Percentiles rank a stretch among this genome's conserved stretches.
Evolutionary conservation across 2,113 vertebrate genomes (phyloP).

Genomic region (Pollimyrus isidori): DNA sequence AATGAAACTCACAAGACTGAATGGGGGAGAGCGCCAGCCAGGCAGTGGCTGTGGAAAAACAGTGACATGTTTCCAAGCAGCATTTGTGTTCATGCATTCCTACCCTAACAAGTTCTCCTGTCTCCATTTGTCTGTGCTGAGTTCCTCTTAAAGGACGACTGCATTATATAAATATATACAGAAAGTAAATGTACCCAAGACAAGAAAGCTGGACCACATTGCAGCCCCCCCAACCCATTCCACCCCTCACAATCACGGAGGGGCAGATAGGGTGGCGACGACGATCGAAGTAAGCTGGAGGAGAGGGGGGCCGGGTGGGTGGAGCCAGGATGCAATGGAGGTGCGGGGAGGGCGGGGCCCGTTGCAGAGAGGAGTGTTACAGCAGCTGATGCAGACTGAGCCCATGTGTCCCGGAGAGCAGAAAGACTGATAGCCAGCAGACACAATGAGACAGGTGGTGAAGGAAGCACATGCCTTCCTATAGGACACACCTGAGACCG

Average conservation of each 20-base stretch:
- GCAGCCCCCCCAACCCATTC: background rate
- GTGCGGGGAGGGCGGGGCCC: slow-evolving; percentile 38
- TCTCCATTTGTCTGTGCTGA: background rate
- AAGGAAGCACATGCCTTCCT: slow-evolving; percentile 44
- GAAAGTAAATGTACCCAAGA: background rate
- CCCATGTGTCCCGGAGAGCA: slow-evolving; percentile 40
- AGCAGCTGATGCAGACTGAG: slow-evolving; percentile 49
- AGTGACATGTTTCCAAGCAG: background rate
- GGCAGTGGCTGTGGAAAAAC: background rate
- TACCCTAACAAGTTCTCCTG: background rate
- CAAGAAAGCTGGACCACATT: background rate
- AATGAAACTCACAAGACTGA: background rate
- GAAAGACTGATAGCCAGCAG: slow-evolving; percentile 45
- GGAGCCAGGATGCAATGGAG: slow-evolving; percentile 14
- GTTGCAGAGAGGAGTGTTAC: slow-evolving; percentile 44
- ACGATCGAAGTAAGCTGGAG: background rate
- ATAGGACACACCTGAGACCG: slow-evolving; percentile 36
- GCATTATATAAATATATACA: background rate
- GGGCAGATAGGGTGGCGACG: background rate
- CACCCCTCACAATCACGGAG: background rate
- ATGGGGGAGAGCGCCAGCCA: background rate
- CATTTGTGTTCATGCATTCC: background rate
- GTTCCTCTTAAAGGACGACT: background rate
- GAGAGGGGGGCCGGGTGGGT: slow-evolving; percentile 4
- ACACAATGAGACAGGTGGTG: slow-evolving; percentile 43